These are phyloP conservation scores for Philopedon plagiatum DNA, from an alignment of 2,888 invertebrate species.

Conservation along the genomic window DNA sequence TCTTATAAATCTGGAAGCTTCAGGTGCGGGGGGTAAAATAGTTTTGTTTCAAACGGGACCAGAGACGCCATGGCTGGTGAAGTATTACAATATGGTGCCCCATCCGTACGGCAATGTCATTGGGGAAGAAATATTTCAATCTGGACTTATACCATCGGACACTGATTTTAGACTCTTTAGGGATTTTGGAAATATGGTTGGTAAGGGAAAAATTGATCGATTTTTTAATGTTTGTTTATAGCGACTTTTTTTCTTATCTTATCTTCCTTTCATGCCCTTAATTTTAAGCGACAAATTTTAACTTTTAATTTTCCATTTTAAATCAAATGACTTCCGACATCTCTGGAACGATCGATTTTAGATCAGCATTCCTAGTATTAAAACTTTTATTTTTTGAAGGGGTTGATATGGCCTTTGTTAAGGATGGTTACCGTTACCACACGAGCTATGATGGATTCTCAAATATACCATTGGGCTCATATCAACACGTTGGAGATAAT, in stretches of 20 bases:
- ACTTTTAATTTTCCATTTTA: too few species aligned
- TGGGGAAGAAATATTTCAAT: slow-evolving; percentile 78
- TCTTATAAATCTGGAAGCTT: slow-evolving; percentile 88
- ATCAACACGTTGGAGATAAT: slow-evolving; percentile 77
- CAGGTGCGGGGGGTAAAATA: slow-evolving; percentile 93
- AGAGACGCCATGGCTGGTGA: slow-evolving; percentile 77
- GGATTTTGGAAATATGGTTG: slow-evolving; percentile 78
- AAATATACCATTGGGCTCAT: slow-evolving; percentile 73
- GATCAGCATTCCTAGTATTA: too few species aligned
- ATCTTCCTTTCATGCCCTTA: too few species aligned
- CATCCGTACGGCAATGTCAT: slow-evolving; percentile 74
- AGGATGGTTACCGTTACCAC: slow-evolving; percentile 78
- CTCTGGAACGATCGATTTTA: too few species aligned
- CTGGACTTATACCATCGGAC: slow-evolving; percentile 81
- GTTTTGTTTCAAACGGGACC: slow-evolving; percentile 92
- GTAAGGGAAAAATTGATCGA: slow-evolving; percentile 13
- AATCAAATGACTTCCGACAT: too few species aligned
- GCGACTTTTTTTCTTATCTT: too few species aligned
- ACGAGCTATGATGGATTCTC: slow-evolving; percentile 73
- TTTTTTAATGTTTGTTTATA: too few species aligned
- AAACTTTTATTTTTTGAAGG: slow-evolving; percentile 67
- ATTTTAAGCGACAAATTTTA: too few species aligned
- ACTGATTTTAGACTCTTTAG: slow-evolving; percentile 86
- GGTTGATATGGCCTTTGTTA: slow-evolving; percentile 76
- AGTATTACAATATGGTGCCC: slow-evolving; percentile 70